Evolutionary conservation across 2,113 vertebrate genomes (phyloP).

Genomic region (Mesitornis unicolor): DNA sequence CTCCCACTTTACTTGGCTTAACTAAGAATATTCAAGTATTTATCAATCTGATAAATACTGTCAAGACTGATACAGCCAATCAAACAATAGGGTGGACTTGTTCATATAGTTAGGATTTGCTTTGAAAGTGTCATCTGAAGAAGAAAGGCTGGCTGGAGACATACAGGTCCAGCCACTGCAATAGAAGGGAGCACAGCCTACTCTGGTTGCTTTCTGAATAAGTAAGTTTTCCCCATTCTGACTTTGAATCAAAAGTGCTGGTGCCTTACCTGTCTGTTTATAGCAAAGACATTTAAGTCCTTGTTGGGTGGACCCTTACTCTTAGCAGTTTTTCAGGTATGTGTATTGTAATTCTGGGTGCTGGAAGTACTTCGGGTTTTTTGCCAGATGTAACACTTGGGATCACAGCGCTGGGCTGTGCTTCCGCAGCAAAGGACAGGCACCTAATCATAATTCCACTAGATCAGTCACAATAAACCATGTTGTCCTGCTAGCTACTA

Average conservation of each 20-base stretch:
- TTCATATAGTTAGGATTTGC: not conserved
- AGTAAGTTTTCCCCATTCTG: not conserved
- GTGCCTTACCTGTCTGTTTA: not conserved
- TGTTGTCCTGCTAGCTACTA: not conserved
- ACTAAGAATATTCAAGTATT: not conserved
- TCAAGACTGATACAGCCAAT: not conserved
- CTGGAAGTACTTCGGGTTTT: not conserved
- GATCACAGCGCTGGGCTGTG: not conserved
- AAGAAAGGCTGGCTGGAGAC: not conserved
- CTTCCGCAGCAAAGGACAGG: not conserved
- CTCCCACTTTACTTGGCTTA: not conserved
- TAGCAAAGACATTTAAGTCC: not conserved
- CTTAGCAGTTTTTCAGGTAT: not conserved
- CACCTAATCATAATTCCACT: not conserved
- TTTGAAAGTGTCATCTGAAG: not conserved
- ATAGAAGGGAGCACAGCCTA: rapidly evolving
- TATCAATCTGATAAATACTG: not conserved
- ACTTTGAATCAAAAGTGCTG: not conserved
- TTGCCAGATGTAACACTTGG: not conserved
- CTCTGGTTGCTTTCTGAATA: not conserved
- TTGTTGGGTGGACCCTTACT: rapidly evolving
- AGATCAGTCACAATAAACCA: not conserved
- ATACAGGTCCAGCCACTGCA: not conserved
- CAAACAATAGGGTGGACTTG: not conserved
- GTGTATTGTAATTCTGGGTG: not conserved